Conservation (phyloP, 2,888 invertebrate species). For the Ditylenchus weischeri region DNA sequence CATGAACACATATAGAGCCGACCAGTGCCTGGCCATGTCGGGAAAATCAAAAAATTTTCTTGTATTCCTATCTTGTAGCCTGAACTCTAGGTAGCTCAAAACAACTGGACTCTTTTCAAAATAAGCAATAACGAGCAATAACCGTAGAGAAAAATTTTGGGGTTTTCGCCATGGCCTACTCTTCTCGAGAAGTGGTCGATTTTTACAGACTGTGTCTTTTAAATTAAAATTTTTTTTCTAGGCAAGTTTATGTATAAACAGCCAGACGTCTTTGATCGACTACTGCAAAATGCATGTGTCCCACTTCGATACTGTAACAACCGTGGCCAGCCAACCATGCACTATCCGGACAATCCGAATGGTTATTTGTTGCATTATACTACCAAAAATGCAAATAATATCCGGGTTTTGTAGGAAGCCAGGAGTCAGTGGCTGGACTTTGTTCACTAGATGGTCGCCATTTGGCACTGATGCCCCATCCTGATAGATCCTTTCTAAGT, state of each 20-base stretch:
- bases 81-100: no score
- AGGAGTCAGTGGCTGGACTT: conserved; percentile 80
- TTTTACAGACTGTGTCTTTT: no score
- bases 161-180: no score
- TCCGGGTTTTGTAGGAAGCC: conserved; percentile 13
- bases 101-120: no score
- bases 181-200: no score
- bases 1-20: no score
- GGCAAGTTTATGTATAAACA: conserved; percentile 64
- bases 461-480: conserved; percentile 97
- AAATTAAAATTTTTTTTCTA: no score
- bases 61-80: no score
- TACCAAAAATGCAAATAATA: conserved; percentile 58
- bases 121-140: no score
- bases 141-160: no score
- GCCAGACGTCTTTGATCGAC: conserved; percentile 53
- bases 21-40: no score
- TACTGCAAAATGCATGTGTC: conserved; percentile 67
- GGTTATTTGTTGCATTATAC: conserved; percentile 57
- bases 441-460: conserved; percentile 87
- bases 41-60: no score
- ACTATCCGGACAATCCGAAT: conserved; percentile 91
- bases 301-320: conserved; percentile 83
- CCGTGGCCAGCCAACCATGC: conserved; percentile 68
- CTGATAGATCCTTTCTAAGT: conserved; percentile 74